Conservation (phyloP, 2,888 invertebrate genomes). For the Acleris holmiana region DNA sequence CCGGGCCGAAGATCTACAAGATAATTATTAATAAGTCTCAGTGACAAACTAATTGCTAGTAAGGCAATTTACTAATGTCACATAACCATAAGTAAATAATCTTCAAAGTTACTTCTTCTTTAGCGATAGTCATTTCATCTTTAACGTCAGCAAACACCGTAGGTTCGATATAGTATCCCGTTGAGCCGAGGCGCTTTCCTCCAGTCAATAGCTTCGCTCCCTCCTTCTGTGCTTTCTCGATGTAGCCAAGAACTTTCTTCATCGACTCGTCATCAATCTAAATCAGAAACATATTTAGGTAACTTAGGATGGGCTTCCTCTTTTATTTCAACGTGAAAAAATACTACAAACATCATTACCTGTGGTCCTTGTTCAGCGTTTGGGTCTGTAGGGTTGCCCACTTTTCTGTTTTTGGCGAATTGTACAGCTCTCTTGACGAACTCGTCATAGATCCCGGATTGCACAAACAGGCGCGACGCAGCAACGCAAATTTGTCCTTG, state of each 20-base stretch:
- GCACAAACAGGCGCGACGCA: conserved; percentile 64
- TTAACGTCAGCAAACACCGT: conserved; percentile 90
- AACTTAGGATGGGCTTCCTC: background rate
- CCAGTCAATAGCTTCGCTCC: conserved; percentile 92
- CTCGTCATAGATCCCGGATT: conserved; percentile 88
- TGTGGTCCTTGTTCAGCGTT: conserved; percentile 58
- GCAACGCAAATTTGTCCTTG: conserved; percentile 66
- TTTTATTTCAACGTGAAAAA: no score
- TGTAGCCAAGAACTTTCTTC: conserved; percentile 89
- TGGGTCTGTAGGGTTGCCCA: conserved; percentile 81
- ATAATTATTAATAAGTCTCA: background rate
- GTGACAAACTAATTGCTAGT: background rate
- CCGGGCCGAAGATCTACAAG: conserved; percentile 91
- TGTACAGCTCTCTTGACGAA: conserved; percentile 90
- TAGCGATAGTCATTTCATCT: conserved; percentile 90
- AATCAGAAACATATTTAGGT: conserved; percentile 6
- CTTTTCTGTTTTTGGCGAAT: conserved; percentile 86
- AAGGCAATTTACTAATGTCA: background rate
- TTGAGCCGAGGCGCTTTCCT: conserved; percentile 85
- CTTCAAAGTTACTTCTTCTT: conserved; percentile 86
- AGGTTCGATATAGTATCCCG: conserved; percentile 91
- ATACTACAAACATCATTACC: conserved; percentile 28
- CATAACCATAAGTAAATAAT: no score
- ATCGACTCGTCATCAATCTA: conserved; percentile 89
- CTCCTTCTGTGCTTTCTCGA: conserved; percentile 90